Evolutionary conservation across 2,888 invertebrate species (phyloP), one percentile per base, ranked within the genome.

Genomic region (Tetranychus piercei): DNA sequence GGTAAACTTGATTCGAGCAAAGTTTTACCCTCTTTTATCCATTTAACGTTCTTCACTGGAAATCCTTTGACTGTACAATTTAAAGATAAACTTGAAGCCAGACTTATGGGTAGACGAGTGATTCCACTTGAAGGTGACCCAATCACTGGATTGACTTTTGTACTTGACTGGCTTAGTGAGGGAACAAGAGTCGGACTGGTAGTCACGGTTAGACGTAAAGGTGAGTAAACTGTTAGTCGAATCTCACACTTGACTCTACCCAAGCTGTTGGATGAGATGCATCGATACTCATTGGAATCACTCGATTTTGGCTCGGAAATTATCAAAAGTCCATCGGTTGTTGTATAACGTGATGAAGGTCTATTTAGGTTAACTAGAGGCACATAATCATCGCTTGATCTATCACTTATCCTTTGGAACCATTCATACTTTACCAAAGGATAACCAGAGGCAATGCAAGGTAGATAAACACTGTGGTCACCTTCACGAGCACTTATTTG

Each of bases 61-160:
- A 72, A 71, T 7, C 77, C 77, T 8, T 45, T 70, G 1, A 77
- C 71, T 6, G 75, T 70, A 69, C 76, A 76, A 23, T 77, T 77
- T 22, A 76, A 73, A 11, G 75, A 23, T 23, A 69, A 22, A 20
- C 22, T 69, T 69, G 20, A 20, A 15, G 9, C 69, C 11, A 20
- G 2, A 8, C 20, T 69, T 23, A 69, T 23, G 8, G 69, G 20
- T 11, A 69, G 9, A 18, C 69, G 55, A 55, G 55, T 55, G 55
- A 55, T 7, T 45, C 45, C 45, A 6, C 6, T 15, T 23, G 69
- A 23, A 18, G 9, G 20, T 69, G 69, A 69, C 34, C 34, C 34
- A 34, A 34, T 5, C 34, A 34, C 34, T 34, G 34, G 4, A 34
- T 5, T 4, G 5, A 34, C 34, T 34, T 34, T 34, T 34, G 34